A percentile compares a stretch with the other conserved stretches of the same genome.
These are phyloP conservation scores for Mellilla xanthometata DNA, from an alignment of 2,888 invertebrate genomes.

Conservation along the genomic window DNA sequence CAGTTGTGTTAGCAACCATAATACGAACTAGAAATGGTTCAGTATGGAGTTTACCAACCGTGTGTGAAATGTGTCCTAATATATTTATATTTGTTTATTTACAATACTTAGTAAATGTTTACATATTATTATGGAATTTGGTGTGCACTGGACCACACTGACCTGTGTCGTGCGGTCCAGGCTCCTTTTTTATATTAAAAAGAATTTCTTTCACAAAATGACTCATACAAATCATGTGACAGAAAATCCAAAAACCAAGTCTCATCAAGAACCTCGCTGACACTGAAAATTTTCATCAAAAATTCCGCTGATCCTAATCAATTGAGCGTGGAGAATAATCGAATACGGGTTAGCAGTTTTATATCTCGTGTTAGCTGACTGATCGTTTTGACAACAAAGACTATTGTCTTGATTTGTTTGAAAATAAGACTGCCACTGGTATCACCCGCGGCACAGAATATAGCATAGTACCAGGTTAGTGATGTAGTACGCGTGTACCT, in stretches of 20 bases:
- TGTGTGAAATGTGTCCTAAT: too few relatives aligned
- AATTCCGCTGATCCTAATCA: constrained; percentile 40
- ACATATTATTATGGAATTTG: too few relatives aligned
- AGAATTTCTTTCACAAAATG: not conserved
- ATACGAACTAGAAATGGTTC: too few relatives aligned
- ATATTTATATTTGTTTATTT: too few relatives aligned
- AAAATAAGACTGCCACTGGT: constrained; percentile 53
- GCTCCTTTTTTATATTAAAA: too few relatives aligned
- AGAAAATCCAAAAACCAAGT: constrained; percentile 1
- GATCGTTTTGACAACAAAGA: constrained; percentile 64
- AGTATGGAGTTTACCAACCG: too few relatives aligned
- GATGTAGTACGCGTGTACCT: too few relatives aligned
- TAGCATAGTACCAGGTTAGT: too few relatives aligned
- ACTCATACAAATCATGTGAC: not conserved
- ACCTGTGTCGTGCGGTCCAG: too few relatives aligned
- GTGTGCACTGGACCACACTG: too few relatives aligned
- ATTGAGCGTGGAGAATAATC: constrained; percentile 58
- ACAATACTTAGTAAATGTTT: too few relatives aligned
- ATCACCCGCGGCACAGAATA: constrained; percentile 36
- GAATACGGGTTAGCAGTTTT: constrained; percentile 48
- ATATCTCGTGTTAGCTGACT: constrained; percentile 61
- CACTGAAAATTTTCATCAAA: constrained; percentile 15
- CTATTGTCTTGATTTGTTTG: constrained; percentile 69
- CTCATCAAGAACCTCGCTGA: constrained; percentile 1
- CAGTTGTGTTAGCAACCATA: too few relatives aligned